Base-by-base conservation (phyloP, 2,113 vertebrate genomes). In the Pardalotus punctatus region DNA sequence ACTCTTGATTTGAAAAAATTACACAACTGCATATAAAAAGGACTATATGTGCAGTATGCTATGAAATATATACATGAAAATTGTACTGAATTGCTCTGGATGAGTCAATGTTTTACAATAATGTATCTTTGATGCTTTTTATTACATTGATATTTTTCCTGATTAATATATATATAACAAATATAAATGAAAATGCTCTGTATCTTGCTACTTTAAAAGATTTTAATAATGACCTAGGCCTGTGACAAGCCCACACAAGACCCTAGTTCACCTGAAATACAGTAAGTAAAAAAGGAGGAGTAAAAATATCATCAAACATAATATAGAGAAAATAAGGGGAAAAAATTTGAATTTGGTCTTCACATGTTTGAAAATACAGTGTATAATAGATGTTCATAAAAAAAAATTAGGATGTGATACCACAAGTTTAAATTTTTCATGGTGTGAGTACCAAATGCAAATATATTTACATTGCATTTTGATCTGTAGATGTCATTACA, bases 1-100 rank as follows among this genome's bases (percentile, higher is more conserved):
- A 40, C 1, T 0, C 60, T 69, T 23, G 21, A 40, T 47, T 81
- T 58, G 22, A 48, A 87, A 85, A 91, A 50, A 33, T 5, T 56
- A 42, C 25, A 60, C 2, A 14, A 28, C 5, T 2, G 2, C 19
- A 64, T 61, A 18, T 50, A 36, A 45, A 50, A 64, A 67, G 24
- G 9, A 57, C 2, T 15, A 6, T 31, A 66, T 48, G 13, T 7
- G 29, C 0, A 1, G 10, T 29, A 33, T 20, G 5, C 28, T 81
- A 20, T n/a, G 9, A 6, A 83, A 40, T 28, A 45, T 10, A 36
- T 33, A 33, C 14, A 76, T 47, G 20, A 64, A 82, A 72, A 48
- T 24, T 64, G 3, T 57, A 23, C 15, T 27, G 36, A 38, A 19
- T 79, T 81, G 19, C 78, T 88, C 64, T 65, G 13, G 71, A 66